Evolutionary conservation across 2,113 vertebrate species (phyloP), one percentile per base, ranked within the genome.

Genomic region (Arenaria interpres): DNA sequence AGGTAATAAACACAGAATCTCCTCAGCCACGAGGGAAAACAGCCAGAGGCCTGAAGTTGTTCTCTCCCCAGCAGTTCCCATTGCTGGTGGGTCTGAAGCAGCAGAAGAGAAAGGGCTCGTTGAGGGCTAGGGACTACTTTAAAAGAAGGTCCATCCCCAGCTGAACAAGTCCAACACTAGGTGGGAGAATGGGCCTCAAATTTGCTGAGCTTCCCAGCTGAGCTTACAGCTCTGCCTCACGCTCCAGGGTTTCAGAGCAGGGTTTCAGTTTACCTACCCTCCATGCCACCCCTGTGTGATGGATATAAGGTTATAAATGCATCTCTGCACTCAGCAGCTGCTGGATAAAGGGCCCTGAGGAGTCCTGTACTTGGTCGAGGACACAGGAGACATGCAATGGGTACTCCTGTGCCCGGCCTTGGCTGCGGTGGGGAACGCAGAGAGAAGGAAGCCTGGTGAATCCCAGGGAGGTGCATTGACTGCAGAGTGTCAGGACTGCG

Each of bases 351-450:
- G 39, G 43, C 14, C 16, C 43, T 53, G 50, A 85, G 69, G 54
- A 63, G 27, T 35, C 23, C 24, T 71, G 41, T 63, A 46, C 74
- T 82, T 66, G 62, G n/a, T 50, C 1, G 2, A 54, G 32, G 64
- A 57, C 66, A 32, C 0, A 19, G 13, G 9, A 9, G 10, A 67
- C 1, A 0, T 48, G 37, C 64, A 66, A 4, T 21, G 35, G 18
- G 45, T 10, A 19, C 21, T 73, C 23, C 59, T 28, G 48, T 17
- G 17, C 45, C 33, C 50, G 39, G 25, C 32, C 43, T 59, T 48
- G 88, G 30, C 50, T 9, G 2, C 1, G 1, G 10, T 14, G 21
- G 9, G 9, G 19, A 73, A 48, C 2, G 1, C 0, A 62, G 43
- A 59, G 24, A 81, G 43, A 81, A 60, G 28, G 67, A 92, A 77